A percentile compares a stretch with the other conserved stretches of the same genome.
Conservation (phyloP, 2,113 vertebrate species). For the Leiothrix lutea region DNA sequence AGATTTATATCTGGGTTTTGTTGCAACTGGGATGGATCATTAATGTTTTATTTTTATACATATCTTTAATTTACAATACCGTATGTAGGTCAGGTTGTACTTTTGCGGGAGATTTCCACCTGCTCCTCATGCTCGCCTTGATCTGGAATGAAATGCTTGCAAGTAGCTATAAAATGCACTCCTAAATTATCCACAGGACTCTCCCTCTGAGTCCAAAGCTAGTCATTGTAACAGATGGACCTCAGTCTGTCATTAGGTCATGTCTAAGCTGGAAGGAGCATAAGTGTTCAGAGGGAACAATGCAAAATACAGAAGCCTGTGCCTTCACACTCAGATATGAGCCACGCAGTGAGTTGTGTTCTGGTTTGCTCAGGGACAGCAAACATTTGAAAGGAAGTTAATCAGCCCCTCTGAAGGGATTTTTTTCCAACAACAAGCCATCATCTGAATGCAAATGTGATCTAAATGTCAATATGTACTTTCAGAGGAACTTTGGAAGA, state of each 20-base stretch:
- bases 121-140: background rate
- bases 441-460: conserved; percentile 33
- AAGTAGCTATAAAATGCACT: conserved; percentile 19
- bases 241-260: conserved; percentile 42
- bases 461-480: conserved; percentile 38
- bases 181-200: conserved; percentile 42
- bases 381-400: background rate
- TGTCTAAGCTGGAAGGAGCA: background rate
- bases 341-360: background rate
- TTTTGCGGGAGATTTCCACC: conserved; percentile 9
- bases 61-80: background rate
- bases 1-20: background rate
- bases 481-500: conserved; percentile 9
- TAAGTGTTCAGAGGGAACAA: background rate
- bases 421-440: conserved; percentile 24
- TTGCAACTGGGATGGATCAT: background rate
- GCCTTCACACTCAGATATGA: background rate
- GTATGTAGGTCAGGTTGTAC: conserved; percentile 47
- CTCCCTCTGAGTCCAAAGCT: conserved; percentile 35
- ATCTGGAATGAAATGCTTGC: conserved; percentile 22
- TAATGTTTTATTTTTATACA: conserved; percentile 30
- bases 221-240: conserved; percentile 49
- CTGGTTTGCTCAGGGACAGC: background rate
- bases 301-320: background rate
- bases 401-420: background rate